These are phyloP conservation scores for Neolamprologus sp. DNA, from an alignment of 2,113 vertebrate species.

Conservation along the genomic window DNA sequence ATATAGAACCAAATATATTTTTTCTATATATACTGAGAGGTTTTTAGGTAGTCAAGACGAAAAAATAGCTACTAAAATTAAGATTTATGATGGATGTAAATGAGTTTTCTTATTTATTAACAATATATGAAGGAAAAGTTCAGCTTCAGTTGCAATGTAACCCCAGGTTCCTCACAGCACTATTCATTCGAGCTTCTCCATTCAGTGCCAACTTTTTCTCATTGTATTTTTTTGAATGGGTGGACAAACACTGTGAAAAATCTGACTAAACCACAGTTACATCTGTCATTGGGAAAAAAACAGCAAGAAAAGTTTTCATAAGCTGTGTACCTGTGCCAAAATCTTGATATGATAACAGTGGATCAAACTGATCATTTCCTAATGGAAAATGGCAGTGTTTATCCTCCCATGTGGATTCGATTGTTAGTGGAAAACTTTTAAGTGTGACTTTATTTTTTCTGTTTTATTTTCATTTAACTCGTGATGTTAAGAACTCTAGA, in stretches of 20 bases:
- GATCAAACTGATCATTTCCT: background rate
- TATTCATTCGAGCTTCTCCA: background rate
- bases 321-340: background rate
- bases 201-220: slow-evolving; percentile 81
- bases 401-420: background rate
- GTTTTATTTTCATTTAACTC: slow-evolving; percentile 54
- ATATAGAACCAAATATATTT: background rate
- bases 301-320: background rate
- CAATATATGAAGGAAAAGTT: background rate
- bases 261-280: background rate
- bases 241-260: background rate
- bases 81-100: background rate
- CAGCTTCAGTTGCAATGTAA: background rate
- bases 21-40: background rate
- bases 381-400: background rate
- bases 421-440: background rate
- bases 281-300: background rate
- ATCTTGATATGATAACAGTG: background rate
- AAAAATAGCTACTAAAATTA: background rate
- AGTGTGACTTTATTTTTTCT: slow-evolving; percentile 23
- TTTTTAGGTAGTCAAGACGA: background rate
- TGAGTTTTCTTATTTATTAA: background rate
- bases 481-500: slow-evolving; percentile 81
- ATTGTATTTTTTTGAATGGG: slow-evolving; percentile 72
- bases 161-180: background rate